phyloP scores from a whole-genome alignment of 2,888 invertebrate genomes.

The Osedax frankpressi region DNA sequence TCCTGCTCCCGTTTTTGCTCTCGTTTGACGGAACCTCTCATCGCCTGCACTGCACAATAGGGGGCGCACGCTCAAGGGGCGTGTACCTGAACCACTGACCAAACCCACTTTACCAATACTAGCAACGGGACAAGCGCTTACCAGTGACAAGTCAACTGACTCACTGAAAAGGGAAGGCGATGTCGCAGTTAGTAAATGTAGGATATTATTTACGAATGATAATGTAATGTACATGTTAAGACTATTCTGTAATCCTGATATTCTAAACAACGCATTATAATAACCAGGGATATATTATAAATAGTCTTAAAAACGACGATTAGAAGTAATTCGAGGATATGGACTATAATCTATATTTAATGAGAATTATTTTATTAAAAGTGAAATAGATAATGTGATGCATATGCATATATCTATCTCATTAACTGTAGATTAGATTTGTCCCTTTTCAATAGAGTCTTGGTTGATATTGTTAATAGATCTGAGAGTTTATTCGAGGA shows the following conservation, averaged over 20 bases:
- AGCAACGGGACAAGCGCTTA: neutral
- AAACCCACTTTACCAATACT: neutral
- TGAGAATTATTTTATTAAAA: too few relatives aligned
- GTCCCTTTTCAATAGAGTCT: slow-evolving; percentile 8
- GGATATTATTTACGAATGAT: too few relatives aligned
- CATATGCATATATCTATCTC: neutral
- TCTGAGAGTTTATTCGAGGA: neutral
- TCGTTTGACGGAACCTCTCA: neutral
- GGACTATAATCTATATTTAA: too few relatives aligned
- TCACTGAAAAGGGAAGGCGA: neutral
- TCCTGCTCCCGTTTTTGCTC: slow-evolving; percentile 1
- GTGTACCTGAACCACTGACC: neutral
- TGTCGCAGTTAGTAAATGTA: too few relatives aligned
- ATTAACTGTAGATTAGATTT: slow-evolving; percentile 12
- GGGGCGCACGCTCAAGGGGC: slow-evolving; percentile 3
- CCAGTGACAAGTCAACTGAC: neutral
- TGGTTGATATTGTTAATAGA: slow-evolving; percentile 9
- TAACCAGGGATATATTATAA: too few relatives aligned
- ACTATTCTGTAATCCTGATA: too few relatives aligned
- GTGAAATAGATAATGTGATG: too few relatives aligned
- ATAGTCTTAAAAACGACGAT: too few relatives aligned
- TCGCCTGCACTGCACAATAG: neutral
- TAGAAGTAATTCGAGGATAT: too few relatives aligned
- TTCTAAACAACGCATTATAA: too few relatives aligned
- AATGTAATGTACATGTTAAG: too few relatives aligned